These are phyloP conservation scores for Notechis scutatus DNA, from an alignment of 2,113 vertebrate genomes.

Conservation along the genomic window DNA sequence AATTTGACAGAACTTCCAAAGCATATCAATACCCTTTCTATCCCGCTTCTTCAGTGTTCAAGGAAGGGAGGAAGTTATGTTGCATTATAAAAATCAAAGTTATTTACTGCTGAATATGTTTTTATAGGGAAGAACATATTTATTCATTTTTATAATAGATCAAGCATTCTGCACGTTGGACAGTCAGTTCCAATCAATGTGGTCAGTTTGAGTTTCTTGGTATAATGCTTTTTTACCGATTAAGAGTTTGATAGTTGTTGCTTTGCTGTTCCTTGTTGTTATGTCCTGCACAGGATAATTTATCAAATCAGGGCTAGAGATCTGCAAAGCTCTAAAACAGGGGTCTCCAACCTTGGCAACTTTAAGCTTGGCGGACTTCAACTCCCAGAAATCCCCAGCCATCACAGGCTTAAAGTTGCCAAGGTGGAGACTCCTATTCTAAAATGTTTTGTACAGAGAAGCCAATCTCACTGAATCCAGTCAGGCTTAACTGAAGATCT, in stretches of 20 bases:
- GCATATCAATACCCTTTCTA: not conserved
- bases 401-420: too few species aligned
- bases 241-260: not conserved
- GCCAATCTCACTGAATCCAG: not conserved
- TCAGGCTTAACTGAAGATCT: not conserved
- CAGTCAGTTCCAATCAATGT: not conserved
- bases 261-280: not conserved
- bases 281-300: not conserved
- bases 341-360: too few species aligned
- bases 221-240: not conserved
- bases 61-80: not conserved
- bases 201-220: not conserved
- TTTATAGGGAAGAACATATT: not conserved
- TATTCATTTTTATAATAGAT: not conserved
- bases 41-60: not conserved
- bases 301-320: not conserved
- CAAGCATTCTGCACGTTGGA: not conserved
- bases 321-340: not conserved
- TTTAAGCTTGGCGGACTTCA: too few species aligned
- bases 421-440: too few species aligned
- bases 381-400: too few species aligned
- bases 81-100: not conserved
- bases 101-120: not conserved
- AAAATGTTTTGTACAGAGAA: not conserved
- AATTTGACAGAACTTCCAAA: not conserved